Evolutionary conservation across 1,140 invertebrate species (phyloP), one percentile per base, ranked within the genome.

Genomic region (Monochamus saltuarius): DNA sequence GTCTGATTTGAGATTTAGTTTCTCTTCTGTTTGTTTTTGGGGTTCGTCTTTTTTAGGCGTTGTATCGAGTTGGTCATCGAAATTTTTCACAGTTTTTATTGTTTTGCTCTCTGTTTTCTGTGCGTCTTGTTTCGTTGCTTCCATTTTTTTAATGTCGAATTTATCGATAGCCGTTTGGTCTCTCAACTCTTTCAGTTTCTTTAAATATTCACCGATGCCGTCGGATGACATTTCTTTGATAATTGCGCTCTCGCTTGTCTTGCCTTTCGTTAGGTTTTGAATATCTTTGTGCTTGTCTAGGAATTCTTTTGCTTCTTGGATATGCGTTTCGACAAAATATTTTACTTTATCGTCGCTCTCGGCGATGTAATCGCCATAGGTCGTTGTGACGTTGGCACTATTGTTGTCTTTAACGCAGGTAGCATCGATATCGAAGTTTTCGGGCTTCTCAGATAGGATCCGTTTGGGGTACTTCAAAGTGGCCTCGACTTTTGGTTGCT

Each of bases 111-210:
- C 17, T 4, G 14, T 8, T 9, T 43, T 43, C 8, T 9, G 0
- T 13, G 9, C n/a, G 13, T 43, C 42, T n/a, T 16, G 13, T 13
- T 17, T 43, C 3, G 17, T 16, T 19, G 10, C 7, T 14, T 47
- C 13, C 16, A 17, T 19, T 47, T 19, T 47, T 16, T 14, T 29
- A 19, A 36, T 51, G 35, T 17, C 13, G 2, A 37, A 51, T 13
- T 14, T 51, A 4, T 35, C 29, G 1, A 51, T 35, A 9, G 49
- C 11, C 6, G 49, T 36, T 36, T 51, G 49, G n/a, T 51, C 29
- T 16, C 36, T 51, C 22, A 51, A 14, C 16, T 51, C 49, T 7
- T 51, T 35, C 29, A 51, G 13, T n/a, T 51, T 51, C 29, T 35
- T 34, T 11, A 51, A 37, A 37, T 51, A 51, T 13, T 35, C 49